These are phyloP conservation scores for Triplophysa yarkandensis DNA, from an alignment of 2,797 vertebrate species.

Conservation along the genomic window DNA sequence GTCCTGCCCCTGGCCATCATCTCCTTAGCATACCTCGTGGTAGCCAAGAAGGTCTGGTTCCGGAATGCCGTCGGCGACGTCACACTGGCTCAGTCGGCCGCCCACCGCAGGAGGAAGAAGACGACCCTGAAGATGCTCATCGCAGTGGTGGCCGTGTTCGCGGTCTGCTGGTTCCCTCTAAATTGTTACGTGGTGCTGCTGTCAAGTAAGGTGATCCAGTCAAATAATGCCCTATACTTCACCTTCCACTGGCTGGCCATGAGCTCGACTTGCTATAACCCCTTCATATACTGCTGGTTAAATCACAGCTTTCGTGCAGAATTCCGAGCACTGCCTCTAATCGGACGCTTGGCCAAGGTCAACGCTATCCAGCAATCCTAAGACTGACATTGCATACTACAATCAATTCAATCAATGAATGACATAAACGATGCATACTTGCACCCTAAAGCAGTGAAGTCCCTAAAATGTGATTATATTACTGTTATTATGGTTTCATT, in stretches of 20 bases:
- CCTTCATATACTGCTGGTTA: slow-evolving; percentile 82
- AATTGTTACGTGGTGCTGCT: slow-evolving; percentile 79
- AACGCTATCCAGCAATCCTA: slow-evolving; percentile 40
- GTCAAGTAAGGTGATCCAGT: slow-evolving; percentile 76
- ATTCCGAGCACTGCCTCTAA: slow-evolving; percentile 57
- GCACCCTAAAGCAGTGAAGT: not conserved
- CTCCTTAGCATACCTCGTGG: slow-evolving; percentile 74
- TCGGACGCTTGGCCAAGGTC: slow-evolving; percentile 33
- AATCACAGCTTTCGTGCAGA: slow-evolving; percentile 75
- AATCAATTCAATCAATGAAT: not conserved
- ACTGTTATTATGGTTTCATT: not conserved
- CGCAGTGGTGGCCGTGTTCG: slow-evolving; percentile 77
- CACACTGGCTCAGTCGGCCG: slow-evolving; percentile 77
- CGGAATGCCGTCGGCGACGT: slow-evolving; percentile 77
- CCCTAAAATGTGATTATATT: not conserved
- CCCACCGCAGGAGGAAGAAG: slow-evolving; percentile 77
- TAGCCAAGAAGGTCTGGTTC: slow-evolving; percentile 83
- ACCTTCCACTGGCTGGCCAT: slow-evolving; percentile 81
- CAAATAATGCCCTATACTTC: slow-evolving; percentile 75
- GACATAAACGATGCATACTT: not conserved
- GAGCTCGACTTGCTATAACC: slow-evolving; percentile 83
- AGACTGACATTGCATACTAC: not conserved
- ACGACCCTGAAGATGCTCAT: slow-evolving; percentile 81
- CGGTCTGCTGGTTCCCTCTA: slow-evolving; percentile 78
- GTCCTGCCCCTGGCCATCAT: slow-evolving; percentile 80